These are phyloP conservation scores for Protosalanx chinensis DNA, from an alignment of 2,797 vertebrate species.

Conservation along the genomic window DNA sequence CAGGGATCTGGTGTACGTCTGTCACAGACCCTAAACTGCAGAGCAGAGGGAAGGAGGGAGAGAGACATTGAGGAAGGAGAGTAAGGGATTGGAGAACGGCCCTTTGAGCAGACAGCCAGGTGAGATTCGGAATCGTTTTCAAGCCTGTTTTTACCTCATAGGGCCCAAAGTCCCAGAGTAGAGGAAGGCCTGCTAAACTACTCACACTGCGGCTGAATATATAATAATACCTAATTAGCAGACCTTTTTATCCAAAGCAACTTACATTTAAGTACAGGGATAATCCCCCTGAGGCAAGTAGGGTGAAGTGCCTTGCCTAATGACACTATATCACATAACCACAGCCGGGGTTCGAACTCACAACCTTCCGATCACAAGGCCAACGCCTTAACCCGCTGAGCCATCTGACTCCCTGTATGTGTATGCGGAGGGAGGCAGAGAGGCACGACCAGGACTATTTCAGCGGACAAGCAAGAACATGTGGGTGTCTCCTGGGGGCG, in stretches of 20 bases:
- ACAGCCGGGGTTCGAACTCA: no score
- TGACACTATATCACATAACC: no score
- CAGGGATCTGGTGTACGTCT: constrained; percentile 45
- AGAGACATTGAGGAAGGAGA: background rate
- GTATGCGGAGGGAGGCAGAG: background rate
- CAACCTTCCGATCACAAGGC: no score
- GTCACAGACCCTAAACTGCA: constrained; percentile 51
- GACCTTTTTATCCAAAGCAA: no score
- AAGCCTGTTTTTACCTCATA: background rate
- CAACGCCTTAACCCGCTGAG: no score
- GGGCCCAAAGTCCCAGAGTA: background rate
- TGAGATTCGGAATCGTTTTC: background rate
- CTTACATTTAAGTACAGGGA: no score
- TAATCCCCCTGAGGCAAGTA: no score
- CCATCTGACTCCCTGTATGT: no score
- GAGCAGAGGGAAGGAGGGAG: constrained; percentile 10
- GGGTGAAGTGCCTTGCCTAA: no score
- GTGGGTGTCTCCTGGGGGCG: constrained; percentile 56
- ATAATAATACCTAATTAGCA: no score
- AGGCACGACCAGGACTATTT: constrained; percentile 41
- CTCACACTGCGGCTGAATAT: background rate
- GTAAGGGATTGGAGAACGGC: constrained; percentile 6
- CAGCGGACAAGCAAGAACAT: constrained; percentile 56
- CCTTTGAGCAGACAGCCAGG: background rate
- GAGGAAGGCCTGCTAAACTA: background rate